phyloP scores from a whole-genome alignment of 1,140 invertebrate species.

The Papilio dardanus region DNA sequence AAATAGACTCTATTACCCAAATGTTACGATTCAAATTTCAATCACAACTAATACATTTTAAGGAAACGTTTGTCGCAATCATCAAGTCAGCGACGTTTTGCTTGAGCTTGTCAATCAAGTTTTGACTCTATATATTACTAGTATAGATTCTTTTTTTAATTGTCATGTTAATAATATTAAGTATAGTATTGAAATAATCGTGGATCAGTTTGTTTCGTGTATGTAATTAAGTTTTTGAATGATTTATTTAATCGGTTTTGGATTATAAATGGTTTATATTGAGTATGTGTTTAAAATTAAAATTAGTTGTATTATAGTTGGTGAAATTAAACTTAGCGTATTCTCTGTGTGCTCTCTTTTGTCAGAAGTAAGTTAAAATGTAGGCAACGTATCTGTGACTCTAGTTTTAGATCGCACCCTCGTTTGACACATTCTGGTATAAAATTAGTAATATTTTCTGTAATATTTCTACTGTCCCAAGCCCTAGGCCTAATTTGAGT shows the following conservation, averaged over 20 bases:
- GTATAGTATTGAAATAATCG: conserved; percentile 66
- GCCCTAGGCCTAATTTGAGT: no score
- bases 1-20: conserved; percentile 47
- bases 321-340: neutral
- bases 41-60: conserved; percentile 41
- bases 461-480: neutral
- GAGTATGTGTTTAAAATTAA: neutral
- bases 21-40: conserved; percentile 47
- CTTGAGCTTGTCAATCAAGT: conserved; percentile 38
- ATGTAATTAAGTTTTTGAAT: conserved; percentile 76
- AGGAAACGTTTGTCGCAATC: conserved; percentile 56
- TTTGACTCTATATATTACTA: conserved; percentile 28
- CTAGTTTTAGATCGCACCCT: neutral
- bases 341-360: neutral
- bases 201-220: conserved; percentile 74
- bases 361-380: neutral
- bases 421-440: neutral
- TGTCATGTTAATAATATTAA: conserved; percentile 46
- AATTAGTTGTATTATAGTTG: neutral
- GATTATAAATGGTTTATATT: conserved; percentile 47
- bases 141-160: conserved; percentile 46
- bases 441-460: neutral
- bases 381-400: neutral
- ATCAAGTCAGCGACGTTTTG: conserved; percentile 45
- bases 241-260: conserved; percentile 60